Conservation (phyloP, 1,140 invertebrate species). For the Batillaria attramentaria region DNA sequence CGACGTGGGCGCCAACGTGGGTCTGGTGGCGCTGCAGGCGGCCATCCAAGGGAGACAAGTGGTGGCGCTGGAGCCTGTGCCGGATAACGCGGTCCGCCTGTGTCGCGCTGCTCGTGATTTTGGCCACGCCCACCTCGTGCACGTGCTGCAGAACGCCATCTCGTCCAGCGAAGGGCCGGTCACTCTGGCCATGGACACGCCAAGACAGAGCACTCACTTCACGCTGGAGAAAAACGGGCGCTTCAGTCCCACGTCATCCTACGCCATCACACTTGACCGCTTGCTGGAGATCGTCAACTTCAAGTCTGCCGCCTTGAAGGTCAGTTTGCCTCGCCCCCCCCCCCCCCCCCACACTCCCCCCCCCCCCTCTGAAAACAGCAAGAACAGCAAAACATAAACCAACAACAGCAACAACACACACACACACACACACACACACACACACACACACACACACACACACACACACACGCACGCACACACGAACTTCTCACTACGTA, state of each 20-base stretch:
- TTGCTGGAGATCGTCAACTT: conserved; percentile 16
- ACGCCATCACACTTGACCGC: conserved; percentile 9
- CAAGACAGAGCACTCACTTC: neutral
- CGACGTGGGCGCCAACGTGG: conserved; percentile 45
- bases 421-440: too few relatives aligned
- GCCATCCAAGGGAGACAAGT: conserved; percentile 36
- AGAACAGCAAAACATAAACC: too few relatives aligned
- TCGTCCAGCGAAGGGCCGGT: neutral
- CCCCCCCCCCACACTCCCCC: neutral
- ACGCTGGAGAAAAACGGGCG: too few relatives aligned
- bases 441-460: too few relatives aligned
- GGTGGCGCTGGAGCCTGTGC: conserved; percentile 40
- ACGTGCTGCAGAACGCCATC: conserved; percentile 3
- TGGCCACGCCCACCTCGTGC: neutral
- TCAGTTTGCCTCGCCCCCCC: neutral
- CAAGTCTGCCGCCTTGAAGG: neutral
- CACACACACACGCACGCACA: too few relatives aligned
- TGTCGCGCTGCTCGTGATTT: conserved; percentile 36
- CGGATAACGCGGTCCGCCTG: conserved; percentile 35
- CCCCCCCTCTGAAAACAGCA: neutral
- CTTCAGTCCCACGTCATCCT: neutral
- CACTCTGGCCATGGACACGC: neutral
- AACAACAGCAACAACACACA: too few relatives aligned
- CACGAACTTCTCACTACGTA: too few relatives aligned
- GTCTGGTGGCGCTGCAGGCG: conserved; percentile 37